Evolutionary conservation across 30 jellyfish, hydroid and myxozoan species (phyloP).

Genomic region (Aurelia aurita complex sp. Pacific): DNA sequence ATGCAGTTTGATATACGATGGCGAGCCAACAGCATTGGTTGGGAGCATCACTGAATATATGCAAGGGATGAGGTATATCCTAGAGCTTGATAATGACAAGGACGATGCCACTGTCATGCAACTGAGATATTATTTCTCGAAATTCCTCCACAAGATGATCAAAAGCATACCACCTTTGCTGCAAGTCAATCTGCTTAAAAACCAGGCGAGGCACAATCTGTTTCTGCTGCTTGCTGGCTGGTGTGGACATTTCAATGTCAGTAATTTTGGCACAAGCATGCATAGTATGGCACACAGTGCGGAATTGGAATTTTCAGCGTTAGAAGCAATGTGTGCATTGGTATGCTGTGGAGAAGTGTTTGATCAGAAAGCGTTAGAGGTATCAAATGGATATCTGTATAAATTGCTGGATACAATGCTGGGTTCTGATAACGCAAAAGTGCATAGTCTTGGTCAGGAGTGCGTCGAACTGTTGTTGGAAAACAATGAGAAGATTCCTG

Average conservation of each 20-base stretch:
- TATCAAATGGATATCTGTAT: slow-evolving; percentile 95
- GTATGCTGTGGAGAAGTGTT: slow-evolving; percentile 99
- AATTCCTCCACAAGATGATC: slow-evolving; percentile 92
- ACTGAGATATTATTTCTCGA: slow-evolving; percentile 84
- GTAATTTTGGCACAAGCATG: slow-evolving; percentile 85
- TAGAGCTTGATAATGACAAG: slow-evolving; percentile 89
- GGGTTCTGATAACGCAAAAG: slow-evolving; percentile 85
- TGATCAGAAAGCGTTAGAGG: slow-evolving; percentile 96
- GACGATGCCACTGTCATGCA: slow-evolving; percentile 87
- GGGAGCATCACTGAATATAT: slow-evolving; percentile 76
- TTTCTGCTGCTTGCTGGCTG: slow-evolving; percentile 95
- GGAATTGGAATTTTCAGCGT: slow-evolving; percentile 94
- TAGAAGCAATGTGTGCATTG: slow-evolving; percentile 99
- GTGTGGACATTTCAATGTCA: slow-evolving; percentile 98
- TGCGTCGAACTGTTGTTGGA: slow-evolving; percentile 95
- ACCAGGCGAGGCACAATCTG: slow-evolving; percentile 93
- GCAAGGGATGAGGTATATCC: slow-evolving; percentile 85
- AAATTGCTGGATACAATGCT: slow-evolving; percentile 95
- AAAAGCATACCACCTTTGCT: slow-evolving; percentile 88
- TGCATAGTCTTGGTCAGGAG: slow-evolving; percentile 92
- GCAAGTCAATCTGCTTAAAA: slow-evolving; percentile 81
- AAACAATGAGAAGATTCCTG: slow-evolving; percentile 96
- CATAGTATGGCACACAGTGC: slow-evolving; percentile 79
- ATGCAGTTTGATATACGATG: slow-evolving; percentile 78
- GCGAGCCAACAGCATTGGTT: slow-evolving; percentile 64